Base-by-base conservation (phyloP, 2,113 vertebrate genomes). In the Crotalus horridus region DNA sequence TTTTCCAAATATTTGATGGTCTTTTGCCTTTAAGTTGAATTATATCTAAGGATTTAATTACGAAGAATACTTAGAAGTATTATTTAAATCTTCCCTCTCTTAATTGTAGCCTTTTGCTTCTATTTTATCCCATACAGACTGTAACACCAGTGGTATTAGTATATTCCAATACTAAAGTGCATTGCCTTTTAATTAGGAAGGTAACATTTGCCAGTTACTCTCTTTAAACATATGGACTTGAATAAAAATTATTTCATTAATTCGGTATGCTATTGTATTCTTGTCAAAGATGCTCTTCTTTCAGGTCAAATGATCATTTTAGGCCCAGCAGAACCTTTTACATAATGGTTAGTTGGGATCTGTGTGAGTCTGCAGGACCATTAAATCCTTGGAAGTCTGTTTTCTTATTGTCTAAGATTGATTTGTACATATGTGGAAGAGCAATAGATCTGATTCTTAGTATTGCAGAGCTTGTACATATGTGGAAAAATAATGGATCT, bases 391-490 rank as follows among this genome's bases (percentile, higher is more conserved):
- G 88, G 61, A 90, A 29, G 13, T 24, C 26, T 17, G 43, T 89
- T 89, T 53, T 13, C 3, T 17, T 93, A 90, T 58, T 13, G 93
- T 3, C 39, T 56, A 91, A 0, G 33, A 91, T 15, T 23, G 24
- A 20, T 33, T 93, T 92, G 17, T 88, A 85, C 24, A 92, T 58
- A n/a, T 95, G 3, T 21, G 93, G 93, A 43, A 81, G 91, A 93
- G 13, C 17, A 7, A 29, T 53, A 93, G 29, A 64, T 39, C 88
- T 33, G 3, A 90, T 91, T 93, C 81, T 13, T 46, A 90, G 20
- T 88, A 24, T 89, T 93, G 56, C 24, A 11, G 13, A 94, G 5
- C 17, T 69, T 33, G 64, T 33, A 17, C 13, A 17, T 33, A 69
- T 33, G 61, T n/a, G 29, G 5, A 15, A 69, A 5, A 15, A 69